Evolutionary conservation across 2,888 invertebrate genomes (phyloP), one percentile per base, ranked within the genome.

Genomic region (Linnaemya vulpina): DNA sequence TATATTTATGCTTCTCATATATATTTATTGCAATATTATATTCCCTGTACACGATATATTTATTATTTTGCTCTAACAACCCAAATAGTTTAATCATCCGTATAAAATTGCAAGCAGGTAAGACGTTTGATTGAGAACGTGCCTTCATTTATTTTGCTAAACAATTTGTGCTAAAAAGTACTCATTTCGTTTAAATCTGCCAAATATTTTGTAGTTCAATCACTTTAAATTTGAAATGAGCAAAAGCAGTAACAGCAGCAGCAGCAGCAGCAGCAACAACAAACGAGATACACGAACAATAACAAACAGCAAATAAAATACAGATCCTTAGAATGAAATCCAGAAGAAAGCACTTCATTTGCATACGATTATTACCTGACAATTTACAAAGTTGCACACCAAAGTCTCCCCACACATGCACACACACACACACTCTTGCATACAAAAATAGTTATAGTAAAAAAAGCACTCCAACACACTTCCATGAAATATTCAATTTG

Each of bases 301-400:
- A 40, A 15, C 9, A 40, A 63, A 53, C 53, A 71, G 30, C 35
- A 78, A 71, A 70, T 70, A 43, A 63, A 71, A 55, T 71, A 35
- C 77, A 77, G 58, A 77, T 25, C 17, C 53, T 25, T 38, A 30
- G 35, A 49, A 58, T 55, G 38, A 49, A 75, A 55, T 68, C 22
- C 77, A 77, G 49, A 58, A 38, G 22, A 68, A 77, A 77, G 46
- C 60, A 60, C 68, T 60, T 73, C n/a, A 55, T 73, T 65, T 65
- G 38, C 65, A 65, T 35, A 55, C 63, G 65, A 38, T 79, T 79
- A 79, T 73, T 79, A 65, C 79, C 71, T 79, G 65, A 55, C 73
- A 71, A 79, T 71, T 68, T 55, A 25, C 49, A 25, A 55, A 35
- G 51, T 22, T 38, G 17, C 30, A 17, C 25, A 35, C 30, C n/a